phyloP scores from a whole-genome alignment of 1,140 invertebrate species.

The Drosophila erecta region DNA sequence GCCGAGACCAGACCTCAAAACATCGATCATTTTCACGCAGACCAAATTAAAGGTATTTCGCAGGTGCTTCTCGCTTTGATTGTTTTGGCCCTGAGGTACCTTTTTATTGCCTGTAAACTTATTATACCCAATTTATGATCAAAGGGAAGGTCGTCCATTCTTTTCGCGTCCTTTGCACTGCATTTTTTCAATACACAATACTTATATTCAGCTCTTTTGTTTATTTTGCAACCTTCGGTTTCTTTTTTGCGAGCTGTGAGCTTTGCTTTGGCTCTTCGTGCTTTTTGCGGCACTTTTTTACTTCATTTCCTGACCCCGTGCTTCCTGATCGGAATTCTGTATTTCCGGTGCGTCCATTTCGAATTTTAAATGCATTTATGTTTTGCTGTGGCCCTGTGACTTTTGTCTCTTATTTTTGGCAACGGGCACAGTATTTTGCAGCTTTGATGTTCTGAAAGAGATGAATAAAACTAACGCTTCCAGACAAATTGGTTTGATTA shows the following conservation, averaged over 20 bases:
- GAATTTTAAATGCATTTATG: constrained; percentile 70
- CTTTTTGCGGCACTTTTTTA: constrained; percentile 74
- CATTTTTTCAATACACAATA: constrained; percentile 39
- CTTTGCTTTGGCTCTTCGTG: constrained; percentile 49
- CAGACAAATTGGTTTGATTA: not conserved
- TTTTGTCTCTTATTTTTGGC: constrained; percentile 14
- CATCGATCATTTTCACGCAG: constrained; percentile 30
- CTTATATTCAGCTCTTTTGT: constrained; percentile 39
- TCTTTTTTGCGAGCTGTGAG: constrained; percentile 11
- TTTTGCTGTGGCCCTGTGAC: constrained; percentile 27
- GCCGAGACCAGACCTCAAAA: constrained; percentile 30
- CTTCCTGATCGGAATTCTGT: constrained; percentile 79
- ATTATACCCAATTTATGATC: constrained; percentile 19
- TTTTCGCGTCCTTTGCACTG: constrained; percentile 6
- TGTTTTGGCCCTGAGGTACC: constrained; percentile 6
- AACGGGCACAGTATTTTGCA: constrained; percentile 9
- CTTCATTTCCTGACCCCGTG: constrained; percentile 73
- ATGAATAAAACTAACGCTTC: not conserved
- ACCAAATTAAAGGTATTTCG: constrained; percentile 11
- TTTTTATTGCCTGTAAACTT: constrained; percentile 11
- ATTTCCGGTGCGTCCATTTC: constrained; percentile 79
- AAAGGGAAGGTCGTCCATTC: constrained; percentile 26
- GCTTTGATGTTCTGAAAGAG: constrained; percentile 13
- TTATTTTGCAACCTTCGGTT: constrained; percentile 13
- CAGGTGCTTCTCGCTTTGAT: not conserved